Conservation (phyloP, 2,113 vertebrate species). For the Leuciscus idus region DNA sequence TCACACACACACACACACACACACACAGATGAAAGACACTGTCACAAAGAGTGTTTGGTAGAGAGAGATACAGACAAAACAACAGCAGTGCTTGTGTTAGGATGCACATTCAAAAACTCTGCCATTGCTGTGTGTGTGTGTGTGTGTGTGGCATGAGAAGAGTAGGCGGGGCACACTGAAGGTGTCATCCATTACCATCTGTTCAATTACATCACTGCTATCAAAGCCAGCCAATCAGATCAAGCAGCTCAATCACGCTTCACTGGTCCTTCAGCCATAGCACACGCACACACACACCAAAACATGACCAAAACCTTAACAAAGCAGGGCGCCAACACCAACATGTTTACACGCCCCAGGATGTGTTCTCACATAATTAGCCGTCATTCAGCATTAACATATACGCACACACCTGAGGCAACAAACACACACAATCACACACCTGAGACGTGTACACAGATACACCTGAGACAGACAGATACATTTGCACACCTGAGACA, state of each 20-base stretch:
- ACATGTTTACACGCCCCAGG: conserved; percentile 33
- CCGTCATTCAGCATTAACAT: conserved; percentile 32
- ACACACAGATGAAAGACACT: neutral
- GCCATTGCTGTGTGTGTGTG: conserved; percentile 41
- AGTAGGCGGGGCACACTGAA: conserved; percentile 55
- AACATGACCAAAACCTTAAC: conserved; percentile 33
- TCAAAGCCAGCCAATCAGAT: conserved; percentile 57
- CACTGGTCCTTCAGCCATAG: conserved; percentile 22
- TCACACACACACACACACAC: neutral
- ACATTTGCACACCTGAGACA: neutral
- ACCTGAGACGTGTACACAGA: neutral
- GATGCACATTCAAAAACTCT: conserved; percentile 28
- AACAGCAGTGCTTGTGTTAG: neutral
- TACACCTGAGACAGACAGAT: neutral
- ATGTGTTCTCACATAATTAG: conserved; percentile 28
- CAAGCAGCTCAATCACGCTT: conserved; percentile 33
- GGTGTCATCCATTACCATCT: conserved; percentile 70
- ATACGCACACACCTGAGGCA: neutral
- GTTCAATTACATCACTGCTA: conserved; percentile 65
- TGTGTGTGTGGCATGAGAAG: conserved; percentile 42
- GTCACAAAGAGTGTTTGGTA: neutral
- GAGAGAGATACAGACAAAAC: neutral
- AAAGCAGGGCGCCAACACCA: conserved; percentile 14
- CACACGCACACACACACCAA: conserved; percentile 9
- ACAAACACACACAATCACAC: neutral